Conservation (phyloP, 1,140 invertebrate species). For the Episyrphus balteatus region DNA sequence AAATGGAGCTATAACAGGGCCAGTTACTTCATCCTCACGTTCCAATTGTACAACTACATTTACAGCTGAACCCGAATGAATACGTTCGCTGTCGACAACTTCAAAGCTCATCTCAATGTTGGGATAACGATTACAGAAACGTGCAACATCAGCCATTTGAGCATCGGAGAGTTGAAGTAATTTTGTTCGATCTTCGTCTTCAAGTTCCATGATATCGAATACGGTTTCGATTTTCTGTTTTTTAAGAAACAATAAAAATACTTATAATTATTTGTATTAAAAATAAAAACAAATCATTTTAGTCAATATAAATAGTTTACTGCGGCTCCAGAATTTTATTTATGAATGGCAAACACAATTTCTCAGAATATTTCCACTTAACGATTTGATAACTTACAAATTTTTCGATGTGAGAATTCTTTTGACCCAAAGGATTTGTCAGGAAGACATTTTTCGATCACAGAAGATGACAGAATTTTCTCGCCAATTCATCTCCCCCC, state of each 20-base stretch:
- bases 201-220: constrained; percentile 97
- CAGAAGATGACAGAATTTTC: too few species aligned
- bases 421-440: too few species aligned
- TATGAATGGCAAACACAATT: too few species aligned
- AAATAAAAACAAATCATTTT: too few species aligned
- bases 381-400: too few species aligned
- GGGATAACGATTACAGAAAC: constrained; percentile 98
- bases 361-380: too few species aligned
- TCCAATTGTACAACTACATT: constrained; percentile 87
- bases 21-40: constrained; percentile 92
- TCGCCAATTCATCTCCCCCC: too few species aligned
- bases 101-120: constrained; percentile 96
- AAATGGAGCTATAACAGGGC: constrained; percentile 93
- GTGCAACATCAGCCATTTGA: constrained; percentile 94
- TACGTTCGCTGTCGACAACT: constrained; percentile 69
- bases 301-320: too few species aligned
- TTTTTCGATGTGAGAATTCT: too few species aligned
- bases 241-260: constrained; percentile 11
- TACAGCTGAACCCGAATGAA: constrained; percentile 70
- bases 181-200: constrained; percentile 83
- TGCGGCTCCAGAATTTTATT: too few species aligned
- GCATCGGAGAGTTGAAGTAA: constrained; percentile 71
- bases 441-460: too few species aligned
- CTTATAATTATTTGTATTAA: too few species aligned
- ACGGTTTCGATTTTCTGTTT: constrained; percentile 88